Evolutionary conservation across 2,113 vertebrate genomes (phyloP).

Genomic region (Bettongia penicillata): DNA sequence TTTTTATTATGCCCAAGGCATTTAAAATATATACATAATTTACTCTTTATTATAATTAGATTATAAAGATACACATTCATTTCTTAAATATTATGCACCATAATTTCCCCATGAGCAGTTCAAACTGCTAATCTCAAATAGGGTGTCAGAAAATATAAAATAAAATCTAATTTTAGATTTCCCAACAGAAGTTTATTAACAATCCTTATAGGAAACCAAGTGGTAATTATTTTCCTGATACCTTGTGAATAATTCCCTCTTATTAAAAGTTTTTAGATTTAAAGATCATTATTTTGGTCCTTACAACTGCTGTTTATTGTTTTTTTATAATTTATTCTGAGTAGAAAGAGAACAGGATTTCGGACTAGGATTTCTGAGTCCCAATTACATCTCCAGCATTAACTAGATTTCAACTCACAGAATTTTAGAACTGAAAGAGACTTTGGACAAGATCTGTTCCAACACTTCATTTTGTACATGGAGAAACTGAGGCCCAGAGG

Average conservation of each 20-base stretch:
- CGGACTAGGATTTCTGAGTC: neutral
- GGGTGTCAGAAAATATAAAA: neutral
- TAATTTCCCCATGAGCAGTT: neutral
- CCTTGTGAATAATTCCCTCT: neutral
- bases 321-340: neutral
- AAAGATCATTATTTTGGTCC: conserved; percentile 2
- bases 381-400: neutral
- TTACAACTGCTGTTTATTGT: neutral
- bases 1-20: conserved; percentile 8
- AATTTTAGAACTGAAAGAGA: neutral
- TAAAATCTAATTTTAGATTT: neutral
- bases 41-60: neutral
- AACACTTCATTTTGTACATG: neutral
- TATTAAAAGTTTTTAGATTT: neutral
- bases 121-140: neutral
- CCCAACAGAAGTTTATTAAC: neutral
- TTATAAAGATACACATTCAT: neutral
- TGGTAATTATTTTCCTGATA: neutral
- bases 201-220: neutral
- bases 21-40: conserved; percentile 8
- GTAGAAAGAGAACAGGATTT: neutral
- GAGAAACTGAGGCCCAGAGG: neutral
- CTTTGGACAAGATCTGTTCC: neutral
- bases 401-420: neutral
- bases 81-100: conserved; percentile 5